Evolutionary conservation across 2,888 invertebrate species (phyloP).

Genomic region (Tortricodes alternella): DNA sequence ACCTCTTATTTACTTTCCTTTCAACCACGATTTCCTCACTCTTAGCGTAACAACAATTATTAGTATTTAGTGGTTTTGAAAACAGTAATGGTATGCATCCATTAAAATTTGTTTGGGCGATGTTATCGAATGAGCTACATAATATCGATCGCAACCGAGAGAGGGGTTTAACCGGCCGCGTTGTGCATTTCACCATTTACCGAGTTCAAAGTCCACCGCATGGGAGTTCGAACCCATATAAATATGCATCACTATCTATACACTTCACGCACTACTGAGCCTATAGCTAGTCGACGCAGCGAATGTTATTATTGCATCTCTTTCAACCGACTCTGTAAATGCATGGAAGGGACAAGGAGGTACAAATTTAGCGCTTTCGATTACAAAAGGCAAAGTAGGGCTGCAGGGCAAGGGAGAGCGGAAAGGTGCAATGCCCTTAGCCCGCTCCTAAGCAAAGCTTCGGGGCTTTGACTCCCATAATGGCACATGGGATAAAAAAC

Average conservation of each 20-base stretch:
- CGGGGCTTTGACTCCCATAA: slow-evolving; percentile 73
- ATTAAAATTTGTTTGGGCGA: slow-evolving; percentile 21
- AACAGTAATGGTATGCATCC: slow-evolving; percentile 10
- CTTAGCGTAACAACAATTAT: slow-evolving; percentile 16
- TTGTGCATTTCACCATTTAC: slow-evolving; percentile 68
- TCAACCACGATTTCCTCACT: slow-evolving; percentile 21
- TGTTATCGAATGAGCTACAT: slow-evolving; percentile 36
- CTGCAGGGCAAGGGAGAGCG: slow-evolving; percentile 80
- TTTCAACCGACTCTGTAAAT: slow-evolving; percentile 60
- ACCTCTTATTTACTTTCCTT: slow-evolving; percentile 23
- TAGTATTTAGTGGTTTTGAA: slow-evolving; percentile 17
- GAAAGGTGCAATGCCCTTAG: slow-evolving; percentile 79
- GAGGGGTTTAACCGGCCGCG: slow-evolving; percentile 44
- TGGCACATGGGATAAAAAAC: slow-evolving; percentile 68
- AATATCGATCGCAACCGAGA: slow-evolving; percentile 60
- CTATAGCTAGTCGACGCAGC: slow-evolving; percentile 65
- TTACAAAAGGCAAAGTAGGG: slow-evolving; percentile 76
- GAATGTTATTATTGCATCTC: slow-evolving; percentile 69
- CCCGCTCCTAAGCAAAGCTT: slow-evolving; percentile 67
- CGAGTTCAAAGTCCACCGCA: slow-evolving; percentile 76
- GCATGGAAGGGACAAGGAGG: slow-evolving; percentile 62
- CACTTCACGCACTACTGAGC: slow-evolving; percentile 70
- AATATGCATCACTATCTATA: slow-evolving; percentile 63
- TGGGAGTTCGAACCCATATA: slow-evolving; percentile 46
- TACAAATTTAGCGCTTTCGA: slow-evolving; percentile 59